These are phyloP conservation scores for Hypolimnas misippus DNA, from an alignment of 2,888 invertebrate species.

Conservation along the genomic window DNA sequence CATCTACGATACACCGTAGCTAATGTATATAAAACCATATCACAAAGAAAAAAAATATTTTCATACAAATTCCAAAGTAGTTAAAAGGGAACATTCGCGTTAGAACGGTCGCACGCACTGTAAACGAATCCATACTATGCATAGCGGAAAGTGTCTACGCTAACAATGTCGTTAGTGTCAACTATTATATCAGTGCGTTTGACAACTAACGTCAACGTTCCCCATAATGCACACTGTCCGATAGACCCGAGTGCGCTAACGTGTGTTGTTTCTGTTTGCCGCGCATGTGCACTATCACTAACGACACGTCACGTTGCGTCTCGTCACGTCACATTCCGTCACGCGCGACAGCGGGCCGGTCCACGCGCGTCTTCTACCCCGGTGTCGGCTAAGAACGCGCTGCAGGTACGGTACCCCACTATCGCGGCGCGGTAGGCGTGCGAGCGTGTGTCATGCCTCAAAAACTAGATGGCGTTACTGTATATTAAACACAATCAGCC, in stretches of 20 bases:
- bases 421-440: slow-evolving; percentile 76
- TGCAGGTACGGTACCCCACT: slow-evolving; percentile 86
- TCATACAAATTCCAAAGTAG: background rate
- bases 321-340: slow-evolving; percentile 55
- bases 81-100: slow-evolving; percentile 1
- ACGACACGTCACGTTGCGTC: slow-evolving; percentile 54
- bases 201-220: background rate
- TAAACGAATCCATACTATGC: background rate
- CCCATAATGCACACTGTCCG: slow-evolving; percentile 35
- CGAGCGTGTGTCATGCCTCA: slow-evolving; percentile 30
- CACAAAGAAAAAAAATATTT: background rate
- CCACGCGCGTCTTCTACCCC: slow-evolving; percentile 84
- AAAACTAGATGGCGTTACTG: slow-evolving; percentile 21
- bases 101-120: slow-evolving; percentile 5
- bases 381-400: slow-evolving; percentile 85
- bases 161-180: too few relatives aligned
- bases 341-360: slow-evolving; percentile 73
- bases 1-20: slow-evolving; percentile 7
- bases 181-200: too few relatives aligned
- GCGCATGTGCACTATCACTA: slow-evolving; percentile 79
- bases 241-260: slow-evolving; percentile 72
- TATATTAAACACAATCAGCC: slow-evolving; percentile 12
- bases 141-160: background rate
- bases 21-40: background rate
- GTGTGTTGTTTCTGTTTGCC: slow-evolving; percentile 80